Conservation (phyloP, 2,113 vertebrate species). For the Cyprinus carpio region DNA sequence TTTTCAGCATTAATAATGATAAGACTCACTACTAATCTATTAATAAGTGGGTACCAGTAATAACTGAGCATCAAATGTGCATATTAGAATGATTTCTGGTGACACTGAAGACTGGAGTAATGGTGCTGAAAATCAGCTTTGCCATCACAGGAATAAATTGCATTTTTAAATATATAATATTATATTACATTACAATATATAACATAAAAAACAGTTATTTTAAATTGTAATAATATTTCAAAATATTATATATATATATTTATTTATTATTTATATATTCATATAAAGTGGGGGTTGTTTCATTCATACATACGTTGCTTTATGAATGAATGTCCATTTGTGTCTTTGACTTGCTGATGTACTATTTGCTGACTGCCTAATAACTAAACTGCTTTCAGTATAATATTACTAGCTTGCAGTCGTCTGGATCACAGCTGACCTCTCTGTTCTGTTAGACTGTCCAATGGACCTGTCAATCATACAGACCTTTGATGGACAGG, state of each 20-base stretch:
- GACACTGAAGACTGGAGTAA: not conserved
- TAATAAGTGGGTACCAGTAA: no score
- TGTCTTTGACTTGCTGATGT: not conserved
- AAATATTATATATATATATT: no score
- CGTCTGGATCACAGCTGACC: not conserved
- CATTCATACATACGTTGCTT: not conserved
- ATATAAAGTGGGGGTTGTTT: no score
- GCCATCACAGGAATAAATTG: not conserved
- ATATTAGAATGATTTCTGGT: not conserved
- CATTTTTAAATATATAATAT: not conserved
- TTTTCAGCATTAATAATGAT: no score
- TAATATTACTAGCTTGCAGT: conserved; percentile 15
- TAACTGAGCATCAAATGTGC: not conserved
- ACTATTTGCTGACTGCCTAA: conserved; percentile 16
- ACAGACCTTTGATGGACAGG: not conserved
- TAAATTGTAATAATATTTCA: no score
- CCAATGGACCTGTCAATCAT: conserved; percentile 24
- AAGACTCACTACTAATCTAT: no score
- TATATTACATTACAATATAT: not conserved
- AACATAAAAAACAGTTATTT: no score
- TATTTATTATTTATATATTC: no score
- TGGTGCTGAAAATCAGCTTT: not conserved
- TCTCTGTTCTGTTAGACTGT: not conserved
- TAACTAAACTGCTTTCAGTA: not conserved
- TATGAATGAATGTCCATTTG: not conserved